Evolutionary conservation across 2,113 vertebrate genomes (phyloP).

Genomic region (Saimiri boliviensis): DNA sequence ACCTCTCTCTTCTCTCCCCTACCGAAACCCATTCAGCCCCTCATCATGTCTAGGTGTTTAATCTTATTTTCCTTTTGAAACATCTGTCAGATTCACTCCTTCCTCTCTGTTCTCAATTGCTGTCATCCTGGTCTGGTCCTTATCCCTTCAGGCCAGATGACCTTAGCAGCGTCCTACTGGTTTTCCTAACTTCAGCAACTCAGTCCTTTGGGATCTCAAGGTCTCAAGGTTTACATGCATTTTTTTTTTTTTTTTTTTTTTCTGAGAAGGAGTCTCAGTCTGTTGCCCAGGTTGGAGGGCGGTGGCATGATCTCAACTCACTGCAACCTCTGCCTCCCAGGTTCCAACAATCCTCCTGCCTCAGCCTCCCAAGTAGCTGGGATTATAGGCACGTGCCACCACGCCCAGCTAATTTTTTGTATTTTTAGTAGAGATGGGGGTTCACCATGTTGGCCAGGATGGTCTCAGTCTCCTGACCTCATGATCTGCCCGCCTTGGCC

Average conservation of each 20-base stretch:
- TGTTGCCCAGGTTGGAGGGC: no score
- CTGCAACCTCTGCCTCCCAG: no score
- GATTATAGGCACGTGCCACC: no score
- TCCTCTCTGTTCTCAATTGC: background rate
- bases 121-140: background rate
- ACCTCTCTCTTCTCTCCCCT: background rate
- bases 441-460: no score
- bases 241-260: background rate
- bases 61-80: conserved; percentile 4
- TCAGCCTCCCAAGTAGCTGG: no score
- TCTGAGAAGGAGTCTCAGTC: no score
- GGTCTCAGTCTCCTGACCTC: no score
- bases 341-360: no score
- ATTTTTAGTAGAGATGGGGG: no score
- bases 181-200: background rate
- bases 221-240: background rate
- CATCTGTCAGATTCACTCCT: background rate
- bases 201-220: background rate
- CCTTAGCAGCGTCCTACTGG: background rate
- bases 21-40: background rate
- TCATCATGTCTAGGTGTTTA: background rate
- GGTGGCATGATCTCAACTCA: no score
- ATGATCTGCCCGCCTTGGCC: no score
- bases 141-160: background rate
- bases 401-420: no score